Percentiles rank a stretch among this genome's conserved stretches.
phyloP scores from a whole-genome alignment of 2,113 vertebrate species.

The Oncorhynchus kisutch region DNA sequence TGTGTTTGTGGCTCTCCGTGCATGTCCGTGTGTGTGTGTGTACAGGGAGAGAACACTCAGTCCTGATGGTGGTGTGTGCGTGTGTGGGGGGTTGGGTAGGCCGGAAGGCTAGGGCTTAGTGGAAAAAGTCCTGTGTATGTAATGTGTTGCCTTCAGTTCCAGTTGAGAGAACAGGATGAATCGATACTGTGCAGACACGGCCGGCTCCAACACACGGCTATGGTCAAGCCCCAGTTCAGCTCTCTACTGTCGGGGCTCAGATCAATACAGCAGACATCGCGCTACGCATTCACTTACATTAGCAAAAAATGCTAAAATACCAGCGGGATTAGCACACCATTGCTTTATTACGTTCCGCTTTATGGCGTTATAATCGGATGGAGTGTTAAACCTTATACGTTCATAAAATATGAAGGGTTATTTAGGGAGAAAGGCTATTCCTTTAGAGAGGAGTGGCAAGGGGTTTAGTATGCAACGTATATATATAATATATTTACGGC shows the following conservation, averaged over 20 bases:
- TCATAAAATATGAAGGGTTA: conserved; percentile 17
- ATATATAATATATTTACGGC: no score
- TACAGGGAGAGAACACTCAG: background rate
- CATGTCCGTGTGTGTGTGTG: background rate
- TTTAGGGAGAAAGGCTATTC: conserved; percentile 22
- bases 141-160: background rate
- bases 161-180: background rate
- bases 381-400: conserved; percentile 37
- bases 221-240: background rate
- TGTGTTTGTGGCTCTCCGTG: conserved; percentile 1
- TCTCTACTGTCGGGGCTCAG: background rate
- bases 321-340: conserved; percentile 33
- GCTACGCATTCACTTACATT: conserved; percentile 10
- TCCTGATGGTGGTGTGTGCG: background rate
- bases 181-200: background rate
- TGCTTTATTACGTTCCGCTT: conserved; percentile 36
- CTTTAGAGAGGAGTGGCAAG: background rate
- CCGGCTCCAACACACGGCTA: background rate
- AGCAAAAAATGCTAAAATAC: background rate
- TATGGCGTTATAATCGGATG: conserved; percentile 46
- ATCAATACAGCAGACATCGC: background rate
- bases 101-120: no score
- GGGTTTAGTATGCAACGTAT: background rate
- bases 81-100: background rate
- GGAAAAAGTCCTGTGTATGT: background rate